These are phyloP conservation scores for Drosophila helvetica DNA, from an alignment of 2,888 invertebrate genomes.

Conservation along the genomic window DNA sequence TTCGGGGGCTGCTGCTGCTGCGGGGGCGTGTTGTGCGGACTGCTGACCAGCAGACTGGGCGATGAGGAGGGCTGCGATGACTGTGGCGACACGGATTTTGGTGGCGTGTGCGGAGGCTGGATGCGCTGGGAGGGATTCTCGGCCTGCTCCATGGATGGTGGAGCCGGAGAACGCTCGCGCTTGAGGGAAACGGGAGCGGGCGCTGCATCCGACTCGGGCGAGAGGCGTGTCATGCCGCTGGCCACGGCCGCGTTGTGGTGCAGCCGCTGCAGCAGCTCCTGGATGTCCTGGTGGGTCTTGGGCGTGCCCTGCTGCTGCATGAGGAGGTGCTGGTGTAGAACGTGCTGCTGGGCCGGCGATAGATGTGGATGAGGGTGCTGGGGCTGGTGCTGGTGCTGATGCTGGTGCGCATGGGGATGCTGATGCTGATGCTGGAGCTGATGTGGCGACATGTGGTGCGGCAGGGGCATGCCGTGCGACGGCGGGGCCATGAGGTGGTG, in stretches of 20 bases:
- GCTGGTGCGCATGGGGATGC: conserved; percentile 64
- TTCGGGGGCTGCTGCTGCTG: conserved; percentile 59
- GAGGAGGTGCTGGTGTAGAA: conserved; percentile 79
- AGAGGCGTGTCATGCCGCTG: conserved; percentile 70
- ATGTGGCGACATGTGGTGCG: conserved; percentile 65
- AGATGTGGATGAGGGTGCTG: conserved; percentile 65
- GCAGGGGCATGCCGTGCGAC: conserved; percentile 54
- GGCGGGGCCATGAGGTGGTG: conserved; percentile 72
- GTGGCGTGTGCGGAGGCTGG: conserved; percentile 82
- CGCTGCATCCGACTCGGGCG: conserved; percentile 58
- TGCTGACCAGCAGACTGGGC: conserved; percentile 66
- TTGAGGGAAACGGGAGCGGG: conserved; percentile 71
- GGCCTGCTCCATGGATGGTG: conserved; percentile 67
- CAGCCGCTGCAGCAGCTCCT: conserved; percentile 82
- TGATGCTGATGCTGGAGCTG: conserved; percentile 37
- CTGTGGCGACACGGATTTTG: conserved; percentile 81
- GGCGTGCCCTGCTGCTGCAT: conserved; percentile 73
- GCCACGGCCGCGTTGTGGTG: conserved; percentile 81
- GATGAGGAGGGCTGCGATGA: conserved; percentile 81
- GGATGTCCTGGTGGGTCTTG: conserved; percentile 80
- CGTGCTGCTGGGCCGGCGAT: conserved; percentile 79
- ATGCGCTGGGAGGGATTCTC: conserved; percentile 83
- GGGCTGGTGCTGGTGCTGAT: conserved; percentile 39
- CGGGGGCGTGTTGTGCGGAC: conserved; percentile 70
- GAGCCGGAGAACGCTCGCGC: conserved; percentile 82